phyloP scores from a whole-genome alignment of 2,888 invertebrate species.

The Hoplodrina ambigua region DNA sequence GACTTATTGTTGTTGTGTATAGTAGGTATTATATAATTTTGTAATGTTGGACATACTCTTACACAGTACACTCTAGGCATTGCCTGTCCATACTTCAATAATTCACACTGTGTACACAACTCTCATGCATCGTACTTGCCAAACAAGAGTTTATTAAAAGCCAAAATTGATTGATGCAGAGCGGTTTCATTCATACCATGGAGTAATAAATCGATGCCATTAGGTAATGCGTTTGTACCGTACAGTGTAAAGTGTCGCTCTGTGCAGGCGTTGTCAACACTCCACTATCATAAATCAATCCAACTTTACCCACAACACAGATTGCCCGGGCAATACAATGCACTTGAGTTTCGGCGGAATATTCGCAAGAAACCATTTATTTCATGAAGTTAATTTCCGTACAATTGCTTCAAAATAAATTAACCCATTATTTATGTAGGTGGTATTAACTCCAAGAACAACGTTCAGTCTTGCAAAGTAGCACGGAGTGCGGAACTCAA shows the following conservation, averaged over 20 bases:
- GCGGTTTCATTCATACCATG: conserved; percentile 37
- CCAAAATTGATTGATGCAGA: conserved; percentile 51
- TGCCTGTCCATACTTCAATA: conserved; percentile 4
- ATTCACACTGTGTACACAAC: conserved; percentile 8
- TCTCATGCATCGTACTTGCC: conserved; percentile 30
- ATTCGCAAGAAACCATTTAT: conserved; percentile 18
- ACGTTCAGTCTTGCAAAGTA: conserved; percentile 24
- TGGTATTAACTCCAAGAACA: conserved; percentile 5
- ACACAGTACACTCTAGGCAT: not conserved
- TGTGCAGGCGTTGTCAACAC: conserved; percentile 47
- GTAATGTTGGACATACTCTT: not conserved
- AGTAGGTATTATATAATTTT: not conserved
- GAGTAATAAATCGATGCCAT: conserved; percentile 54
- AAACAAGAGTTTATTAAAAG: conserved; percentile 50
- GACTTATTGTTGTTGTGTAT: conserved; percentile 7
- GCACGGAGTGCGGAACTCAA: conserved; percentile 19
- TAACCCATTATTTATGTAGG: conserved; percentile 26
- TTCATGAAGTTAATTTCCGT: conserved; percentile 28
- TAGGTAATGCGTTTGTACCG: conserved; percentile 43
- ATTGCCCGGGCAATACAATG: conserved; percentile 35
- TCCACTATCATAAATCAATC: conserved; percentile 57
- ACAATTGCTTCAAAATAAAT: conserved; percentile 36
- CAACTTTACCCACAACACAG: conserved; percentile 38
- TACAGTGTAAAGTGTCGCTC: conserved; percentile 34
- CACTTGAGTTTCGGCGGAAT: conserved; percentile 24